Evolutionary conservation across 2,113 vertebrate genomes (phyloP), one percentile per base, ranked within the genome.

Genomic region (Lucifuga dentata): DNA sequence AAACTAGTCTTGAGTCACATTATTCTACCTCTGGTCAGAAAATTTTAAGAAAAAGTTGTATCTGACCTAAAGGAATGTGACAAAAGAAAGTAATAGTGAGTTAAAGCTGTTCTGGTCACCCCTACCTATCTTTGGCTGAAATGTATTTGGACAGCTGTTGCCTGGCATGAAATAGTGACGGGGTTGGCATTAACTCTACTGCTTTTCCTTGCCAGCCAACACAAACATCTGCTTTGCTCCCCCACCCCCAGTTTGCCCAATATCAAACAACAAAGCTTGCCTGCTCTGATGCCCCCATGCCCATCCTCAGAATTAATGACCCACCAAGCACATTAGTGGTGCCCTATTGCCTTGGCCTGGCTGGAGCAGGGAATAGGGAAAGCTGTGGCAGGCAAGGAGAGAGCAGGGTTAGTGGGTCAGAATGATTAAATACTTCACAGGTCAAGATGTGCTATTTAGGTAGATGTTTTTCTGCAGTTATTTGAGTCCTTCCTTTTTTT

Each of bases 221-320:
- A 83, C 85, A 80, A 92, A 91, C 91, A 92, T 91, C 90, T 92
- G 90, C 81, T 92, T 90, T 80, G 51, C 67, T 78, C 84, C 80
- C 78, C 84, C 65, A 45, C 63, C 72, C 60, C 73, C 59, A 62
- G 73, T 78, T 74, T 62, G 0, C 44, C 53, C 64, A 36, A 82
- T 87, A 85, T 80, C 80, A 87, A 86, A 88, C 84, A 82, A 78
- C 76, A 81, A 76, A 74, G 66, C 86, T 68, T 39, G 51, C 40
- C 59, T 24, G 78, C 76, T 57, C 69, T 58, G 59, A 50, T 85
- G 76, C 79, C 67, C 68, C 62, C 35, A 32, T 73, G 43, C 76
- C 80, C 81, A 62, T 83, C 78, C 74, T 29, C 79, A 76, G 68
- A 89, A 86, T 86, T 82, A 89, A 93, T 86, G 86, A 91, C 80